phyloP scores from a whole-genome alignment of 2,113 vertebrate species.

The Oxyruncus cristatus region DNA sequence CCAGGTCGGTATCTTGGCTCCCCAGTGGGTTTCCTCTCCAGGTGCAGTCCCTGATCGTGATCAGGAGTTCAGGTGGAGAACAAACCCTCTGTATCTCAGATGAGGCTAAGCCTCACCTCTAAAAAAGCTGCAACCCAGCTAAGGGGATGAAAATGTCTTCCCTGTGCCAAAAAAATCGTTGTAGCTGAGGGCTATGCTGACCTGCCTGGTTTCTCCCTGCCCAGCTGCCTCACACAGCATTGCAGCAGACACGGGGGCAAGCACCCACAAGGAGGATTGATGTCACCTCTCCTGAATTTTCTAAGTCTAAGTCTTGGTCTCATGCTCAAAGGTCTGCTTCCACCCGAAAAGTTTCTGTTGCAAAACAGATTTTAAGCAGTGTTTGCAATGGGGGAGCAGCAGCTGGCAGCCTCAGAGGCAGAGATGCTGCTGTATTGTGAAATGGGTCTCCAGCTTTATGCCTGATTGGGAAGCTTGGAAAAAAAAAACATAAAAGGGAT shows the following conservation, averaged over 20 bases:
- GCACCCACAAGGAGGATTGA: fast-evolving
- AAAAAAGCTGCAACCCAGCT: background rate
- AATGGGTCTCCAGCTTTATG: background rate
- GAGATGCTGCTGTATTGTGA: background rate
- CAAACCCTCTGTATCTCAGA: background rate
- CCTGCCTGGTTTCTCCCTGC: background rate
- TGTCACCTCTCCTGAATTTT: background rate
- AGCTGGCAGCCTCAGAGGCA: background rate
- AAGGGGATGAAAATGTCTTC: background rate
- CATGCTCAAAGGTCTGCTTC: background rate
- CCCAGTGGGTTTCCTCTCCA: background rate
- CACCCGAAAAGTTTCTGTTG: background rate
- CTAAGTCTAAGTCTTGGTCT: background rate
- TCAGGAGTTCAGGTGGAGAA: background rate
- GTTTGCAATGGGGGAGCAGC: background rate
- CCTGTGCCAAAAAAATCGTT: background rate
- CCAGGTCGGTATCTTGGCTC: fast-evolving
- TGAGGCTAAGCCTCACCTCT: background rate
- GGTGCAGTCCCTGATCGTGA: fast-evolving
- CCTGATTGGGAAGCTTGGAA: background rate
- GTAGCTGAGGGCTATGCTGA: fast-evolving
- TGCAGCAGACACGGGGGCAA: background rate
- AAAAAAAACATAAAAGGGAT: background rate
- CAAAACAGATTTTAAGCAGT: background rate
- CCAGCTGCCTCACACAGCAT: background rate